Percentiles rank a stretch among this genome's conserved stretches.
Evolutionary conservation across 2,888 invertebrate species (phyloP).

Genomic region (Hemaris fuciformis): DNA sequence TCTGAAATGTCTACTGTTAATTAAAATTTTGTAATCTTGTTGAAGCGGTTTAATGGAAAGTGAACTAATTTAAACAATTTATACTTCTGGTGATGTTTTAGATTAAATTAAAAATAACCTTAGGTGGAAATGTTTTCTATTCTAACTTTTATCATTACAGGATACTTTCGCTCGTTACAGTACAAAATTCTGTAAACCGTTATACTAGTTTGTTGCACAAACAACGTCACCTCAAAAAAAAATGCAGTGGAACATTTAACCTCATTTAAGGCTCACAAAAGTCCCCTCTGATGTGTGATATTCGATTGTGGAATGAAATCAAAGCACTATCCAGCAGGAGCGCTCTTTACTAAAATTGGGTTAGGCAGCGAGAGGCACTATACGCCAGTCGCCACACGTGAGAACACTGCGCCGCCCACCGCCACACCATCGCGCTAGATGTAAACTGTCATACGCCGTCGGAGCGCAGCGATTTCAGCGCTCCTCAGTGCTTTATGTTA

Average conservation of each 20-base stretch:
- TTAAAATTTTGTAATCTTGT: too few species aligned
- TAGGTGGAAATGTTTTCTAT: too few species aligned
- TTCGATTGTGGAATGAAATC: slow-evolving; percentile 46
- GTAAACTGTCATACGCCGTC: slow-evolving; percentile 5
- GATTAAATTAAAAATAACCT: too few species aligned
- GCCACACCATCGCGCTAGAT: too few species aligned
- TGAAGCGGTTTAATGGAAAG: too few species aligned
- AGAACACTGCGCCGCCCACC: slow-evolving; percentile 31
- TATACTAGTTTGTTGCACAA: neutral
- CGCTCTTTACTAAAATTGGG: slow-evolving; percentile 55
- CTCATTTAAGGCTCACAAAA: slow-evolving; percentile 11
- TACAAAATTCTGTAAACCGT: too few species aligned
- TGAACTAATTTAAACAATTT: too few species aligned
- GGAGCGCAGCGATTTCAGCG: slow-evolving; percentile 10
- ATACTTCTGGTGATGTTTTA: too few species aligned
- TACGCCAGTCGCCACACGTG: slow-evolving; percentile 29
- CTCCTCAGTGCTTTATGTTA: neutral
- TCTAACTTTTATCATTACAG: too few species aligned
- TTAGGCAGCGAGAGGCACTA: slow-evolving; percentile 49
- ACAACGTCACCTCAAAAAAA: neutral
- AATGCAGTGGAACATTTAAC: neutral
- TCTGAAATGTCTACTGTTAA: too few species aligned
- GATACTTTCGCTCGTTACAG: too few species aligned
- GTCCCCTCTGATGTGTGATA: slow-evolving; percentile 17
- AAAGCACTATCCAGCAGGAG: slow-evolving; percentile 46